Evolutionary conservation across 2,113 vertebrate genomes (phyloP), one percentile per base, ranked within the genome.

Genomic region (Cygnus atratus): DNA sequence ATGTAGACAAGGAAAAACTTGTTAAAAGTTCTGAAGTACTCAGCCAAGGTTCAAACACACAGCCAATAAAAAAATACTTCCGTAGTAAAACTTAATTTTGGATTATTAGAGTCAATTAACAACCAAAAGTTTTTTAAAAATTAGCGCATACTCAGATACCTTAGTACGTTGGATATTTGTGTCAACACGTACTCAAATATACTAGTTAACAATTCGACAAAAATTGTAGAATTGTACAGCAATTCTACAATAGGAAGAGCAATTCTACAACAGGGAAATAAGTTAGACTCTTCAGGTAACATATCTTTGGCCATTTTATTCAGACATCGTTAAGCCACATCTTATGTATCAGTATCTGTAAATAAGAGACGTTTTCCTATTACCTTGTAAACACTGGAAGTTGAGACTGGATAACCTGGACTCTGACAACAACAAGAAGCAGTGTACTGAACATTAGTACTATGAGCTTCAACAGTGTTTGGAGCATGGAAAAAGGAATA

Each of bases 321-420:
- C 20, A 11, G 3, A 58, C 4, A 10, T 68, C 29, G 81, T 57
- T 48, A 87, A 81, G 8, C 15, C 22, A 43, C 19, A 50, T 18
- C 10, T 54, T 41, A 41, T 18, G 73, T 63, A 65, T 29, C 11
- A 31, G 9, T 33, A 44, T 35, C 11, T 21, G 18, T 28, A 67
- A 63, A 29, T 33, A 75, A n/a, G 3, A 71, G 9, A 31, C 18
- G 37, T 8, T 77, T 82, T 22, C 29, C 12, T 58, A 46, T 91
- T 98, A 99, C 99, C 99, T 99, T 96, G 99, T 99, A 95, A 99
- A 99, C 48, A 99, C 99, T 18, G 99, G 99, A 62, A 99, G 98
- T 90, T 99, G 99, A 10, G 99, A 99, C 84, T 99, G 99, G 95
- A 99, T 99, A 95, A 99, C 98, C 57, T 99, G 99, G 74, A 99